Conservation (phyloP, 2,888 invertebrate genomes). For the Hydriomena furcata region DNA sequence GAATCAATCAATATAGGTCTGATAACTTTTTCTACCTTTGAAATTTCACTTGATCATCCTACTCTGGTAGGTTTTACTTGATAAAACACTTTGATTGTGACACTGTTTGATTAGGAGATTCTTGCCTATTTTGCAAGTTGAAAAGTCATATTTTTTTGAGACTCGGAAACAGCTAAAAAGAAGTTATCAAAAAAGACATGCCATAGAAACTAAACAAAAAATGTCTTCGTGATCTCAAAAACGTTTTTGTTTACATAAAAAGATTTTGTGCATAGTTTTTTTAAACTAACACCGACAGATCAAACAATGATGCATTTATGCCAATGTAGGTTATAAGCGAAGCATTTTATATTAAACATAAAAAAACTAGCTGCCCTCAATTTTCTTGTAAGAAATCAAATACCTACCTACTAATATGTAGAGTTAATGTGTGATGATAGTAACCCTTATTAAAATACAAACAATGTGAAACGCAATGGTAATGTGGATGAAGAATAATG, state of each 20-base stretch:
- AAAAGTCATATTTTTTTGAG: neutral
- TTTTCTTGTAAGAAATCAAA: neutral
- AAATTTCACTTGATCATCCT: no score
- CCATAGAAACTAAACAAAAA: neutral
- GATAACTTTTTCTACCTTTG: no score
- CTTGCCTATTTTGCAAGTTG: neutral
- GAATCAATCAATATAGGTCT: no score
- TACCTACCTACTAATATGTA: no score
- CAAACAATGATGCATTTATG: constrained; percentile 4
- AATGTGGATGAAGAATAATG: constrained; percentile 2
- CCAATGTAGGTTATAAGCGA: neutral
- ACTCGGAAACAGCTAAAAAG: neutral
- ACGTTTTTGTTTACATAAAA: neutral
- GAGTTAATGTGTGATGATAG: constrained; percentile 6
- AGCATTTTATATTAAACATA: constrained; percentile 1
- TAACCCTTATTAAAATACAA: neutral
- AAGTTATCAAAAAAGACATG: neutral
- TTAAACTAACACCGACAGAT: neutral
- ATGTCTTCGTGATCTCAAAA: no score
- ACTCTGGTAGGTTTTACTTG: no score
- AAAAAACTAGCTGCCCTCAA: constrained; percentile 17
- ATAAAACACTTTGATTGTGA: neutral
- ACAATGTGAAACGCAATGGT: neutral
- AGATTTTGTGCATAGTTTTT: constrained; percentile 5
- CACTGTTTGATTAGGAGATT: neutral